A percentile compares a stretch with the other conserved stretches of the same genome.
phyloP scores from a whole-genome alignment of 2,888 invertebrate genomes.

The Ichneumon xanthorius region DNA sequence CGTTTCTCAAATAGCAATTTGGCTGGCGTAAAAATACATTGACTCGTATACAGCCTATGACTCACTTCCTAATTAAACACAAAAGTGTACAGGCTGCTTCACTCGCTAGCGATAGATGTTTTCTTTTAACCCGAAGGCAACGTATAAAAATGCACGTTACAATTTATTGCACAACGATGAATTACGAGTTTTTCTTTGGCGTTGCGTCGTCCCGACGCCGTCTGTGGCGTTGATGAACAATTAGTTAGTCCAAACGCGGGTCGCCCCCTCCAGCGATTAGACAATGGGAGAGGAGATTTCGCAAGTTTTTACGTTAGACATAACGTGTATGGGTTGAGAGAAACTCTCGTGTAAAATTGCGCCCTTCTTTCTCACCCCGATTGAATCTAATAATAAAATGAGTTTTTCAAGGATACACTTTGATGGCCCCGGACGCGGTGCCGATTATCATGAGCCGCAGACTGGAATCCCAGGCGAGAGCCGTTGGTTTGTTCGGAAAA shows the following conservation, averaged over 20 bases:
- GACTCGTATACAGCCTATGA: not conserved
- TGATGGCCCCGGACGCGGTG: constrained; percentile 96
- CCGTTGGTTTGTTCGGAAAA: constrained; percentile 98
- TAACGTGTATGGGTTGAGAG: too few species aligned
- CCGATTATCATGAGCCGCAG: constrained; percentile 96
- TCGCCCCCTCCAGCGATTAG: not conserved
- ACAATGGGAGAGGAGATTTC: constrained; percentile 28
- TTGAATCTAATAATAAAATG: constrained; percentile 79
- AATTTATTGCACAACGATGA: constrained; percentile 5
- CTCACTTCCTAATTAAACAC: not conserved
- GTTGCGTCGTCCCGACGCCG: constrained; percentile 6
- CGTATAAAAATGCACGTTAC: not conserved
- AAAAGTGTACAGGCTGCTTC: not conserved
- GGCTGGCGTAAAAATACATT: not conserved
- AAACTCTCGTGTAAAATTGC: too few species aligned
- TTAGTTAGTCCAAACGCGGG: constrained; percentile 17
- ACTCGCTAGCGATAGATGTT: not conserved
- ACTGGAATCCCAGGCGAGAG: constrained; percentile 96
- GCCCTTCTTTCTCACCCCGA: too few species aligned
- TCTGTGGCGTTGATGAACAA: constrained; percentile 21
- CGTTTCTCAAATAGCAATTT: not conserved
- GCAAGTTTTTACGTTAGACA: constrained; percentile 33
- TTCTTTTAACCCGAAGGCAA: not conserved
- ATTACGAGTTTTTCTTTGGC: not conserved
- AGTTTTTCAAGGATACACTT: constrained; percentile 88